Base-by-base conservation (phyloP, 64 coral and sea anemone genomes). In the Exaiptasia diaphana region DNA sequence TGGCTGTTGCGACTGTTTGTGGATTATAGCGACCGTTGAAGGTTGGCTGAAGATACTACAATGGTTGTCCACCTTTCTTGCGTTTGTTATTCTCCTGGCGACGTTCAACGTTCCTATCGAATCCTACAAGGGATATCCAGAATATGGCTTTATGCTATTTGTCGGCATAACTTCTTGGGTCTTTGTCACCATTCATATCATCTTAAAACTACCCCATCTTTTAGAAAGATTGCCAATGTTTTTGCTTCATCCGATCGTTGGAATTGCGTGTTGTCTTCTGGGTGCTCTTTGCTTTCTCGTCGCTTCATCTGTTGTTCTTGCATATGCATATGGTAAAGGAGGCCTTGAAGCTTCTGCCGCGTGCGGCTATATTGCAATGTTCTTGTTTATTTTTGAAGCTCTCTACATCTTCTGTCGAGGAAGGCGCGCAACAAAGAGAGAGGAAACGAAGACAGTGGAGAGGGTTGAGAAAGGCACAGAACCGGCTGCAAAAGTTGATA, bases 41-140 rank as follows among this genome's bases (percentile, higher is more conserved):
- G 91, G 91, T 30, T 89, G 85, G 75, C 74, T 95, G 3, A 95
- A 95, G 45, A 36, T 95, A 42, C 27, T 95, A 6, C 53, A 95
- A 73, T 83, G 78, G 22, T 38, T 89, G 13, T 57, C 74, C 33
- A 89, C 86, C 4, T 89, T 95, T 18, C 67, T 95, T 9, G 79
- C 91, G 33, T 95, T 95, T 57, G 73, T 89, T 11, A 90, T 85
- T 67, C 28, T 88, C 31, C 72, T 53, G 35, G 64, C 90, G 18
- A 64, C 48, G 38, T 35, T 48, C 27, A 18, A 48, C 13, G 22
- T 37, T 30, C n/a, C n/a, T n/a, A n/a, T n/a, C n/a, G n/a, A n/a
- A n/a, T n/a, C n/a, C n/a, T 73, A 49, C 40, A 30, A 13, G 12
- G 0, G 24, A 31, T 11, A 74, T 46, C 37, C 86, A 10, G 74